Conservation (phyloP, 2,888 invertebrate species). For the Chesias legatella region DNA sequence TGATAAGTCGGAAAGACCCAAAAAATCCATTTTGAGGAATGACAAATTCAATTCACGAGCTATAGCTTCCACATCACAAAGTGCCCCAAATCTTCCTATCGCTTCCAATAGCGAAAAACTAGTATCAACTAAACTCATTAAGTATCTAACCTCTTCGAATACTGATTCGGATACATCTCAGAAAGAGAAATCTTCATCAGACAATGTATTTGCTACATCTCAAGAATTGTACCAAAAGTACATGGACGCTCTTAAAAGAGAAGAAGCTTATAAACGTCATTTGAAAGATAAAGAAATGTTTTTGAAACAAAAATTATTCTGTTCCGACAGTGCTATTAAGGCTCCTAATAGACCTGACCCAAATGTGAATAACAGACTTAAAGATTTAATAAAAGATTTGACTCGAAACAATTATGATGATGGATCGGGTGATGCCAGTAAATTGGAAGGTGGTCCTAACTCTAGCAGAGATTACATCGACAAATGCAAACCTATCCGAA, state of each 20-base stretch:
- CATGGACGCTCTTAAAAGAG: constrained; percentile 60
- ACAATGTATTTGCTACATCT: constrained; percentile 53
- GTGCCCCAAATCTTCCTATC: constrained; percentile 62
- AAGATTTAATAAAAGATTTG: constrained; percentile 66
- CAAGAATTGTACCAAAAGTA: constrained; percentile 67
- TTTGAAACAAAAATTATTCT: constrained; percentile 62
- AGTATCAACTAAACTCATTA: constrained; percentile 36
- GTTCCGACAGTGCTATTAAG: constrained; percentile 53
- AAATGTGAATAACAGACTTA: constrained; percentile 49
- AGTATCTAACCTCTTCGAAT: constrained; percentile 40
- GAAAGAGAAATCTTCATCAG: constrained; percentile 53
- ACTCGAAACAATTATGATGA: constrained; percentile 69
- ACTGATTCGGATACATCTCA: constrained; percentile 63
- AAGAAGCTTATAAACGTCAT: constrained; percentile 61
- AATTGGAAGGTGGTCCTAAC: constrained; percentile 56
- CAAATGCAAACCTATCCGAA: constrained; percentile 37
- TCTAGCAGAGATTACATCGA: constrained; percentile 37
- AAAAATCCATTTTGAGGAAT: constrained; percentile 63
- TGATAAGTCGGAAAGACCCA: constrained; percentile 50
- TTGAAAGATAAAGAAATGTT: constrained; percentile 65
- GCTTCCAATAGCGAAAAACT: constrained; percentile 46
- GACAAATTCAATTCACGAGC: constrained; percentile 61
- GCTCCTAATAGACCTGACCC: constrained; percentile 35
- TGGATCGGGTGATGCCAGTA: constrained; percentile 73
- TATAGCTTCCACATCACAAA: constrained; percentile 67